Percentiles rank a stretch among this genome's conserved stretches.
Conservation (phyloP, 2,797 vertebrate species). For the Champsocephalus esox region DNA sequence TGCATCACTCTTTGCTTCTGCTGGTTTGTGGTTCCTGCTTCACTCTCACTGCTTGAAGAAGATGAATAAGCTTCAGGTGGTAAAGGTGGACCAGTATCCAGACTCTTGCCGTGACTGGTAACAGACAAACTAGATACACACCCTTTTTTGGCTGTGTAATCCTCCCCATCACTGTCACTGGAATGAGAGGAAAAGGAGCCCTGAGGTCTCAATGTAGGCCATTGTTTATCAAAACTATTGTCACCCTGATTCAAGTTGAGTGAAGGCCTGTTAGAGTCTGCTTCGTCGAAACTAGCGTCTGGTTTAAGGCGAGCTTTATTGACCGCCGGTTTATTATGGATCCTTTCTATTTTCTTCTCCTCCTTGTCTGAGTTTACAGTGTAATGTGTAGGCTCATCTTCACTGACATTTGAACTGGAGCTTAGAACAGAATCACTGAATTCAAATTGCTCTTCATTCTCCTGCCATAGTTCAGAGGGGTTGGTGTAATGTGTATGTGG, state of each 20-base stretch:
- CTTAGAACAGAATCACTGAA: slow-evolving; percentile 79
- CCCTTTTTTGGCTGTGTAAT: slow-evolving; percentile 21
- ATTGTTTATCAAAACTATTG: slow-evolving; percentile 5
- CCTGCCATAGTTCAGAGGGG: slow-evolving; percentile 66
- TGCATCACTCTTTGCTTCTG: neutral
- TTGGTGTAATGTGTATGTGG: slow-evolving; percentile 33
- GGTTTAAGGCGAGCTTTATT: neutral
- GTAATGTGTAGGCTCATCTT: slow-evolving; percentile 64
- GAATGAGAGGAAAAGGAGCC: slow-evolving; percentile 44
- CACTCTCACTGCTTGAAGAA: slow-evolving; percentile 57
- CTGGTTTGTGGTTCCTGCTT: slow-evolving; percentile 18
- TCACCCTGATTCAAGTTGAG: slow-evolving; percentile 5
- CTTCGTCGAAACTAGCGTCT: neutral
- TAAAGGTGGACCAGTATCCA: slow-evolving; percentile 1
- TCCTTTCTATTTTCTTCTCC: slow-evolving; percentile 2
- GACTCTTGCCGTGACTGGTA: neutral
- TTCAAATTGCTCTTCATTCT: slow-evolving; percentile 84
- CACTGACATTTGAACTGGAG: slow-evolving; percentile 73
- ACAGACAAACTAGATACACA: neutral
- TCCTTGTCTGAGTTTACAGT: slow-evolving; percentile 68
- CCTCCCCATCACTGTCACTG: slow-evolving; percentile 47
- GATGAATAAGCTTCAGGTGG: slow-evolving; percentile 14
- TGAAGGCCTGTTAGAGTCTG: neutral
- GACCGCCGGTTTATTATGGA: slow-evolving; percentile 1
- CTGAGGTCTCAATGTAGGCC: slow-evolving; percentile 5